Evolutionary conservation across 1,140 invertebrate species (phyloP), one percentile per base, ranked within the genome.

Genomic region (Myzus persicae): DNA sequence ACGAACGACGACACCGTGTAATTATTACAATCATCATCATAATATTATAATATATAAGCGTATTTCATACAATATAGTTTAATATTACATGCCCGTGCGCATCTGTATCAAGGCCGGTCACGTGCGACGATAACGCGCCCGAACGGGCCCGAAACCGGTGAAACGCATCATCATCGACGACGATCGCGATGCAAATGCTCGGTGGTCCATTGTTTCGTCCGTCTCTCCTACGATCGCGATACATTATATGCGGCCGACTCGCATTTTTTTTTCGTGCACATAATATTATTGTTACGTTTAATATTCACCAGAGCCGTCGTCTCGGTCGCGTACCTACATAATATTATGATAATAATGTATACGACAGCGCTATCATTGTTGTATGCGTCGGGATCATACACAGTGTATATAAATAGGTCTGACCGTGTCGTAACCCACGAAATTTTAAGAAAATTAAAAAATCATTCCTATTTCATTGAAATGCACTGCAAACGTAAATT

Each of bases 21-120:
- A 85, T 85, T 85, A 85, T 85, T 44, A 85, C 42, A 31, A 84
- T 84, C 6, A 82, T 85, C 20, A 8, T n/a, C n/a, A n/a, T n/a
- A n/a, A n/a, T n/a, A n/a, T n/a, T n/a, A n/a, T n/a, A n/a, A n/a
- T 24, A 20, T 82, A 22, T 38, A 36, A 38, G 20, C 9, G 82
- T 84, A 26, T 40, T 84, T 24, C 40, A 38, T 24, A 24, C 40
- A 38, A 38, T 82, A 22, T 87, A 20, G 2, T 26, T 8, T 81
- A 81, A 31, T 44, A 11, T 87, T 87, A 85, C 31, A 87, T 26
- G 20, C 36, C 8, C 48, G 48, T 24, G 51, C 31, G 6, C 51
- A 92, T 93, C 36, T 85, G 7, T 93, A 93, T 93, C 91, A 93
- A 93, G 91, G 91, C 8, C 76, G 38, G 81, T 85, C 91, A 93